phyloP scores from a whole-genome alignment of 2,797 vertebrate species.

The Lithobates pipiens region DNA sequence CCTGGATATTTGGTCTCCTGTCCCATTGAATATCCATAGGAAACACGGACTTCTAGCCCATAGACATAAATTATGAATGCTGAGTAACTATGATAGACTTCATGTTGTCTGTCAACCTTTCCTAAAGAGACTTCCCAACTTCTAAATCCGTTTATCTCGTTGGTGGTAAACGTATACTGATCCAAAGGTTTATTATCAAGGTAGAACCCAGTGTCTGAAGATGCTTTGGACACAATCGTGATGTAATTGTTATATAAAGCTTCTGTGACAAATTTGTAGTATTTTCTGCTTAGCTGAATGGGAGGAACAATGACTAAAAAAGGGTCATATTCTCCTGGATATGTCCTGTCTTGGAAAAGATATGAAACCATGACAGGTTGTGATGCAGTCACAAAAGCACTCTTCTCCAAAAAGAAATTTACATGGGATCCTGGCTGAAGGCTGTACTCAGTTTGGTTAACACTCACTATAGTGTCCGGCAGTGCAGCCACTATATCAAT shows the following conservation, averaged over 20 bases:
- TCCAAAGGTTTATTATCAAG: slow-evolving; percentile 31
- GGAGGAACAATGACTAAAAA: slow-evolving; percentile 34
- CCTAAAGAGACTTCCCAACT: slow-evolving; percentile 37
- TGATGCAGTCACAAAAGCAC: slow-evolving; percentile 1
- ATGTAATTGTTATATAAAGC: slow-evolving; percentile 25
- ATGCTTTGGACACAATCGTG: slow-evolving; percentile 11
- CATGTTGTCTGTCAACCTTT: slow-evolving; percentile 24
- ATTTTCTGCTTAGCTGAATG: neutral
- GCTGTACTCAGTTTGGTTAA: neutral
- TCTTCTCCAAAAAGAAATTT: neutral
- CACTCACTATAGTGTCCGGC: slow-evolving; percentile 12
- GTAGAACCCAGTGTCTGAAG: slow-evolving; percentile 24
- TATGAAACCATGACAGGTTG: slow-evolving; percentile 45
- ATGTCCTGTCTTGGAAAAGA: slow-evolving; percentile 20
- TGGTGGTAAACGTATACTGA: neutral
- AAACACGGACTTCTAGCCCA: slow-evolving; percentile 16
- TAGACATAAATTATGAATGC: slow-evolving; percentile 35
- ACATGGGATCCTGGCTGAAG: slow-evolving; percentile 20
- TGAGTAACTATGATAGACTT: slow-evolving; percentile 18
- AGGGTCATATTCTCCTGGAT: slow-evolving; percentile 18
- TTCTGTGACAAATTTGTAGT: slow-evolving; percentile 46
- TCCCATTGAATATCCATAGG: slow-evolving; percentile 51
- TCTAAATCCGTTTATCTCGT: slow-evolving; percentile 13
- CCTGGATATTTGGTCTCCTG: slow-evolving; percentile 27
- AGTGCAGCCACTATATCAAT: slow-evolving; percentile 15